Percentiles rank a stretch among this genome's conserved stretches.
These are phyloP conservation scores for Muschampia plurimacula DNA, from an alignment of 2,888 invertebrate species.

Conservation along the genomic window DNA sequence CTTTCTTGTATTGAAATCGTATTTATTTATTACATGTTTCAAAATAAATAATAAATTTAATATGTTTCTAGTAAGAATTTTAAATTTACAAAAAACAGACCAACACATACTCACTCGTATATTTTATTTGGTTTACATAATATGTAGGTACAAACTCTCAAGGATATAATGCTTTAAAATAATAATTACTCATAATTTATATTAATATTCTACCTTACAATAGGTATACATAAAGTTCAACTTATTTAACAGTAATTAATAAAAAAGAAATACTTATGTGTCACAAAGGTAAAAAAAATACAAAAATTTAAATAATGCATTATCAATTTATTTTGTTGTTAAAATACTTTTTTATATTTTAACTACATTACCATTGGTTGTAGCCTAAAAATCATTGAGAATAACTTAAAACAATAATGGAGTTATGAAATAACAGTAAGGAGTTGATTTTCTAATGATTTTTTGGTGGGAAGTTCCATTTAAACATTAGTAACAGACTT, in stretches of 20 bases:
- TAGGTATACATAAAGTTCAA: background rate
- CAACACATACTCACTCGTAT: background rate
- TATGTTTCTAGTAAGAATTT: background rate
- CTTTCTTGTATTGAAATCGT: too few relatives aligned
- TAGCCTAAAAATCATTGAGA: background rate
- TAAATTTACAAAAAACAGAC: background rate
- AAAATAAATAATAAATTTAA: too few relatives aligned
- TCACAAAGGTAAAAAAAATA: too few relatives aligned
- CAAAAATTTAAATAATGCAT: too few relatives aligned
- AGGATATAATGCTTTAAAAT: background rate
- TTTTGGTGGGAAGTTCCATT: too few relatives aligned
- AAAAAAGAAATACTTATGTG: too few relatives aligned
- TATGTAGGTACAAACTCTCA: constrained; percentile 12
- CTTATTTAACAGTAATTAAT: too few relatives aligned
- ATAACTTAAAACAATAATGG: background rate
- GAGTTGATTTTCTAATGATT: background rate
- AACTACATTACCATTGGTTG: too few relatives aligned
- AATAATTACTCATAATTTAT: background rate
- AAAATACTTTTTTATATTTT: background rate
- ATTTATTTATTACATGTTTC: too few relatives aligned
- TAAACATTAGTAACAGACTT: too few relatives aligned
- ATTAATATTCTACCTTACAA: background rate
- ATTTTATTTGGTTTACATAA: constrained; percentile 32
- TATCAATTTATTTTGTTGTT: background rate
- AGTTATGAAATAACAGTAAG: background rate